Evolutionary conservation across 2,888 invertebrate species (phyloP).

Genomic region (Apoda limacodes): DNA sequence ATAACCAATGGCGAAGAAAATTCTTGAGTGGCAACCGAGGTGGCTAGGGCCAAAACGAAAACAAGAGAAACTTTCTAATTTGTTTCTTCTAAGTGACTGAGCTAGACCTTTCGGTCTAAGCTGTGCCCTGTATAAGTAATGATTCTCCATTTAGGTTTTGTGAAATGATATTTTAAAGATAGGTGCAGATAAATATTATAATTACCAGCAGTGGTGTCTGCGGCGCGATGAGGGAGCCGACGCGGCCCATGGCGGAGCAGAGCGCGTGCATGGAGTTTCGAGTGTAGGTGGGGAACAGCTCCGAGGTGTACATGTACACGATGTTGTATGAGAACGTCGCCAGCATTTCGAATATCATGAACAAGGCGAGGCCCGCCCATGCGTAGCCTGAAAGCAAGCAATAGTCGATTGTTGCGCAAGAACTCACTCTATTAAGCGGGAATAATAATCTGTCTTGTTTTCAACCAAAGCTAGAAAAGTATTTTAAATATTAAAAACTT

Average conservation of each 20-base stretch:
- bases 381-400: slow-evolving; percentile 39
- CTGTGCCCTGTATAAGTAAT: neutral
- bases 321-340: slow-evolving; percentile 77
- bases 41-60: neutral
- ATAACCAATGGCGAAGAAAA: neutral
- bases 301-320: slow-evolving; percentile 78
- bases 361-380: slow-evolving; percentile 50
- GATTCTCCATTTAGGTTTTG: neutral
- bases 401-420: too few species aligned
- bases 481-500: too few species aligned
- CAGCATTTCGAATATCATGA: slow-evolving; percentile 74
- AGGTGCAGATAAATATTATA: neutral
- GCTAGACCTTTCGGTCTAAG: too few species aligned
- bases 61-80: neutral
- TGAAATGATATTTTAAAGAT: neutral
- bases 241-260: slow-evolving; percentile 77
- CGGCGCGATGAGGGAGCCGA: slow-evolving; percentile 78
- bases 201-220: slow-evolving; percentile 76
- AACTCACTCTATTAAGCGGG: too few species aligned
- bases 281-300: slow-evolving; percentile 80
- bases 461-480: too few species aligned
- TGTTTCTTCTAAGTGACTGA: too few species aligned
- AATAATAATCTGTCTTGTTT: too few species aligned
- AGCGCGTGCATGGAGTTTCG: slow-evolving; percentile 76
- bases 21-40: neutral